Evolutionary conservation across 2,888 invertebrate species (phyloP).

Genomic region (Pristionchus exspectatus): DNA sequence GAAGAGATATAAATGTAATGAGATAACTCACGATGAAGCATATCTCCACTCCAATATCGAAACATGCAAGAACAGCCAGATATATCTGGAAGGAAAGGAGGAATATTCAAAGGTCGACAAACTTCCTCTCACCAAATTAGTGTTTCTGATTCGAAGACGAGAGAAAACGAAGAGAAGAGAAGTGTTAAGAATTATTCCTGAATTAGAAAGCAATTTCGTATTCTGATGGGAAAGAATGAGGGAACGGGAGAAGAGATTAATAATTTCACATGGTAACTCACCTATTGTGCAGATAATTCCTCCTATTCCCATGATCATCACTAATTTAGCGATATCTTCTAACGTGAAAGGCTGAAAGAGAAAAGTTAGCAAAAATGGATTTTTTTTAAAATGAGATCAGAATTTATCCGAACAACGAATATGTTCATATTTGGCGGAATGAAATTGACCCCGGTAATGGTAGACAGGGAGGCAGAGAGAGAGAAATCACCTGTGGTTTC

Average conservation of each 20-base stretch:
- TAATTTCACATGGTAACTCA: not conserved
- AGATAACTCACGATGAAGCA: slow-evolving; percentile 66
- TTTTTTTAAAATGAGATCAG: not conserved
- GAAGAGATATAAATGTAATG: not conserved
- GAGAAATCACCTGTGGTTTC: slow-evolving; percentile 3
- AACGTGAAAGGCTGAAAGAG: slow-evolving; percentile 5
- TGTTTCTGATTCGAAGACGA: slow-evolving; percentile 29
- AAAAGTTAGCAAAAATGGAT: not conserved
- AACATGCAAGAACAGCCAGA: slow-evolving; percentile 64
- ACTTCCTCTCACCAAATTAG: slow-evolving; percentile 57
- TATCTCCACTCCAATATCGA: slow-evolving; percentile 68
- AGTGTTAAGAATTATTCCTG: slow-evolving; percentile 53
- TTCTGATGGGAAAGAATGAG: not conserved
- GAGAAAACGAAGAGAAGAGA: slow-evolving; percentile 51
- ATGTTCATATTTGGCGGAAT: not conserved
- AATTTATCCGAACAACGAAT: not conserved
- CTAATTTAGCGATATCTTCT: not conserved
- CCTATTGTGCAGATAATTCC: slow-evolving; percentile 8
- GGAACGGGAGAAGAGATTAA: not conserved
- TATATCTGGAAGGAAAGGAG: slow-evolving; percentile 58
- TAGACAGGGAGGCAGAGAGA: not conserved
- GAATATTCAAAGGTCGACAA: not conserved
- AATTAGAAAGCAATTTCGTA: not conserved
- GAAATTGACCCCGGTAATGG: too few species aligned
- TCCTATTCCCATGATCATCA: slow-evolving; percentile 22